phyloP scores from a whole-genome alignment of 2,797 vertebrate genomes.

The Danio jaintianensis region DNA sequence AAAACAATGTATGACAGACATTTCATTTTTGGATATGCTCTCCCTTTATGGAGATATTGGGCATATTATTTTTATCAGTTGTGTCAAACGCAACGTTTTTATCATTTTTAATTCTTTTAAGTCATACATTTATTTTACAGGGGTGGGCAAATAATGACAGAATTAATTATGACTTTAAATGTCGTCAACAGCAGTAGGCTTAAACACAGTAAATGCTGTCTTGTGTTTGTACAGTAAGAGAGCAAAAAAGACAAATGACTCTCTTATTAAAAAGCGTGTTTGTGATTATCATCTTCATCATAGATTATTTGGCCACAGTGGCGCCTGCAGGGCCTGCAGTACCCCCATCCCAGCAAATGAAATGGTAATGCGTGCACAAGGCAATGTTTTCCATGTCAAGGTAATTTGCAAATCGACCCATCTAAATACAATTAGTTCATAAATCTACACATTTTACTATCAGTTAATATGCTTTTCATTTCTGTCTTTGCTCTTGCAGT shows the following conservation, averaged over 20 bases:
- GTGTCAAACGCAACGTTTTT: too few relatives aligned
- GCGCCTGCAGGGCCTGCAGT: constrained; percentile 85
- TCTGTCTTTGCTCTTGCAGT: constrained; percentile 23
- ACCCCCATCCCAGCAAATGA: constrained; percentile 87
- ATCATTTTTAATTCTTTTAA: too few relatives aligned
- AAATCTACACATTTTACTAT: neutral
- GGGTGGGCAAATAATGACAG: neutral
- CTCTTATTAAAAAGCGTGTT: neutral
- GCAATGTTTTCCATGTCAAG: constrained; percentile 89
- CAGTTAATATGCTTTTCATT: neutral
- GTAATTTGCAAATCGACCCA: constrained; percentile 64
- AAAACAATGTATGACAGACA: neutral
- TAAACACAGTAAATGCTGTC: neutral
- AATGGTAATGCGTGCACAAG: constrained; percentile 87
- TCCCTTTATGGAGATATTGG: neutral
- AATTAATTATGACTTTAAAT: neutral
- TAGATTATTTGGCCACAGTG: constrained; percentile 89
- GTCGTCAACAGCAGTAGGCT: neutral
- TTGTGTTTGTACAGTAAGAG: neutral
- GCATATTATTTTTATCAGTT: too few relatives aligned
- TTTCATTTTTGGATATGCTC: neutral
- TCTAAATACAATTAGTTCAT: neutral
- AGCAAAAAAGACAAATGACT: neutral
- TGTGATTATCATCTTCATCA: constrained; percentile 31
- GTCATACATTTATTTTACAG: too few relatives aligned